A percentile compares a stretch with the other conserved stretches of the same genome.
Evolutionary conservation across 1,140 invertebrate genomes (phyloP).

Genomic region (Hyles euphorbiae): DNA sequence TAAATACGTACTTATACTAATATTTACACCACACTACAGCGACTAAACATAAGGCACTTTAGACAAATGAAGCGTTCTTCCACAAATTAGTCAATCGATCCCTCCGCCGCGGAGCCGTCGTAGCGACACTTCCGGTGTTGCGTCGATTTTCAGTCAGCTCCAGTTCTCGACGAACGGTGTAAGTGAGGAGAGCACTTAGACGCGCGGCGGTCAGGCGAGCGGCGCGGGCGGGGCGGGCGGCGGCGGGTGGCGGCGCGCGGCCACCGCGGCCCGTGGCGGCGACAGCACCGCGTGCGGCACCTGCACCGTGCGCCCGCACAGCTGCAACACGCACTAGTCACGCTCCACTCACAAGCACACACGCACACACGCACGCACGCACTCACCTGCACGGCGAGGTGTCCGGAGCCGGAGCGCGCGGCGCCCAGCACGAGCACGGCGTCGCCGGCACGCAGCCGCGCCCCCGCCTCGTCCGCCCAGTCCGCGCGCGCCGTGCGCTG

Average conservation of each 20-base stretch:
- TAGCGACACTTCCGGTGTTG: too few relatives aligned
- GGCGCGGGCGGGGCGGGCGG: slow-evolving; percentile 37
- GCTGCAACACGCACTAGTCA: slow-evolving; percentile 17
- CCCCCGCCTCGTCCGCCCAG: slow-evolving; percentile 80
- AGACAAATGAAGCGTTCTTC: background rate
- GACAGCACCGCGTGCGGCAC: slow-evolving; percentile 57
- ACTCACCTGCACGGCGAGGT: slow-evolving; percentile 45
- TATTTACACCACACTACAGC: background rate
- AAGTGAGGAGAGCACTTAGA: too few relatives aligned
- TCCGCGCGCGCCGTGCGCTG: slow-evolving; percentile 92
- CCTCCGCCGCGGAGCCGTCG: too few relatives aligned
- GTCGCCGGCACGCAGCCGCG: slow-evolving; percentile 59
- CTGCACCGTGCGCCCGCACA: slow-evolving; percentile 40
- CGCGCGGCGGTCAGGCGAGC: slow-evolving; percentile 15
- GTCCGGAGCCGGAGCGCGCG: slow-evolving; percentile 42
- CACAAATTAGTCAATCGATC: background rate
- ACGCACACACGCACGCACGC: too few relatives aligned
- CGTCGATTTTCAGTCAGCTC: too few relatives aligned
- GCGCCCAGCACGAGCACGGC: slow-evolving; percentile 58
- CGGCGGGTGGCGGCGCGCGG: slow-evolving; percentile 33
- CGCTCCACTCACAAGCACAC: too few relatives aligned
- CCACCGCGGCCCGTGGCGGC: slow-evolving; percentile 40
- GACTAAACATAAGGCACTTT: slow-evolving; percentile 1
- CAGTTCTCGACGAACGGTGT: too few relatives aligned
- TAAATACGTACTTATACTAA: background rate